These are phyloP conservation scores for Elmis aenea DNA, from an alignment of 2,888 invertebrate genomes.

Conservation along the genomic window DNA sequence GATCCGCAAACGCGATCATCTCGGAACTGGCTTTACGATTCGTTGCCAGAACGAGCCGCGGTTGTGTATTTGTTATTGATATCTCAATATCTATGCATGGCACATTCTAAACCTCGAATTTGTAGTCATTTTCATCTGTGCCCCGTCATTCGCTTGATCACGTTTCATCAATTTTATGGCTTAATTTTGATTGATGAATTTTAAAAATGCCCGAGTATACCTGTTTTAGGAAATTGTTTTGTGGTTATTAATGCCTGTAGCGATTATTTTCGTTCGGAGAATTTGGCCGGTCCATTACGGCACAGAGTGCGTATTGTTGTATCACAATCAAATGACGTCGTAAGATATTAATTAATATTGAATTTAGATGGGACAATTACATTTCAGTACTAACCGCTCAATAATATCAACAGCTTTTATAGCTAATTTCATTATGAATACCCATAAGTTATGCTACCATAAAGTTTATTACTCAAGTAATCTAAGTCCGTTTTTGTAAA, in stretches of 20 bases:
- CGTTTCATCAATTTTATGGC: conserved; percentile 23
- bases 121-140: conserved; percentile 25
- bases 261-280: no score
- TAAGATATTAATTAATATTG: no score
- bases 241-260: background rate
- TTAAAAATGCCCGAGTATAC: conserved; percentile 7
- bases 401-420: no score
- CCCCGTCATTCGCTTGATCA: conserved; percentile 22
- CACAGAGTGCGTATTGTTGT: no score
- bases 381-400: no score
- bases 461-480: no score
- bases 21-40: conserved; percentile 18
- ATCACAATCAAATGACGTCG: no score
- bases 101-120: conserved; percentile 21
- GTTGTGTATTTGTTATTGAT: conserved; percentile 32
- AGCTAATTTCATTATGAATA: no score
- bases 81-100: conserved; percentile 34
- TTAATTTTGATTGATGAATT: conserved; percentile 24
- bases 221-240: background rate
- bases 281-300: no score
- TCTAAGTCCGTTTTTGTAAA: no score
- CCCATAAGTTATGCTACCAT: no score
- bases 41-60: conserved; percentile 19
- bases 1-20: conserved; percentile 21
- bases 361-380: no score